Evolutionary conservation across 2,888 invertebrate genomes (phyloP).

Genomic region (Rhogogaster chlorosoma): DNA sequence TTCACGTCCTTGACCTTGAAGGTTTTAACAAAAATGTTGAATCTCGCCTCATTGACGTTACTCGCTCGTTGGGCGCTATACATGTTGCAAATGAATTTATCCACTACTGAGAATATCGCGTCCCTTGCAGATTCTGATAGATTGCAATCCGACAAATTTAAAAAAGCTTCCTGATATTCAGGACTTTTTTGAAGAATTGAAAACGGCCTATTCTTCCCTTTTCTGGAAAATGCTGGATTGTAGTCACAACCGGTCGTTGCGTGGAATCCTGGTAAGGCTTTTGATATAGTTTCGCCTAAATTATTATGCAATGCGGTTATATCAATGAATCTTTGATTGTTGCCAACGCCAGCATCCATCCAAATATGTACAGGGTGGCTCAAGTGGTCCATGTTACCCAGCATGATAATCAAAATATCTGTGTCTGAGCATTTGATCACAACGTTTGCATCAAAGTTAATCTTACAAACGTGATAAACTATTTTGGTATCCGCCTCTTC

Average conservation of each 20-base stretch:
- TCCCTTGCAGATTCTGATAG: neutral
- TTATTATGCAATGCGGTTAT: conserved; percentile 50
- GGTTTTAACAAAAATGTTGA: conserved; percentile 38
- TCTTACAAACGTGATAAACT: conserved; percentile 53
- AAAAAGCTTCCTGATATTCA: conserved; percentile 53
- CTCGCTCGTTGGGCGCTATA: conserved; percentile 21
- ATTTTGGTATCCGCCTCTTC: conserved; percentile 61
- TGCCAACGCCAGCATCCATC: conserved; percentile 56
- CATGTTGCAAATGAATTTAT: conserved; percentile 53
- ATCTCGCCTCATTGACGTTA: conserved; percentile 38
- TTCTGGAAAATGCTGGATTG: conserved; percentile 59
- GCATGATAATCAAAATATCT: conserved; percentile 53
- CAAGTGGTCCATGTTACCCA: conserved; percentile 56
- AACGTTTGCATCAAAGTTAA: conserved; percentile 32
- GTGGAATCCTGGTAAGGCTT: no score
- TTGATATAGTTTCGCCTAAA: conserved; percentile 51
- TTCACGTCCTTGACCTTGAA: conserved; percentile 34
- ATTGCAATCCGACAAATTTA: neutral
- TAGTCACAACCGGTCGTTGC: conserved; percentile 62
- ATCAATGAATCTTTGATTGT: conserved; percentile 53
- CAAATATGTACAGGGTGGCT: conserved; percentile 42
- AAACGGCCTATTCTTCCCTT: conserved; percentile 56
- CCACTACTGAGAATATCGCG: conserved; percentile 25
- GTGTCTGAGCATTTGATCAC: conserved; percentile 52
- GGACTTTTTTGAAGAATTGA: neutral